phyloP scores from a whole-genome alignment of 1,140 invertebrate genomes.

The Melipona quadrifasciata region DNA sequence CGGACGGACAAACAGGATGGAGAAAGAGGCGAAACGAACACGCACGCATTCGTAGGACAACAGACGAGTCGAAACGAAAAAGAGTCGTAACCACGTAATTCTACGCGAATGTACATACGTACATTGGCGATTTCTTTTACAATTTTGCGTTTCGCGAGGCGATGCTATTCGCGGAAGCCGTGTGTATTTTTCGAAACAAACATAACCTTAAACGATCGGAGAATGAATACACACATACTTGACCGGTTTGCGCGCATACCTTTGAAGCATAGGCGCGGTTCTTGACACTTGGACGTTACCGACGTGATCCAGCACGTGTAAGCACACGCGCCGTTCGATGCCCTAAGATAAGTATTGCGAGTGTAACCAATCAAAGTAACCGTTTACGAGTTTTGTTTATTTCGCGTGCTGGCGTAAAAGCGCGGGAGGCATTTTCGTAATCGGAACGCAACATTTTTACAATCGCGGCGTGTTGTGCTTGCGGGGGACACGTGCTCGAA shows the following conservation, averaged over 20 bases:
- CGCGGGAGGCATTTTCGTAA: background rate
- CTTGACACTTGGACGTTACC: slow-evolving; percentile 18
- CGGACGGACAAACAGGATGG: background rate
- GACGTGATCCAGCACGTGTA: slow-evolving; percentile 28
- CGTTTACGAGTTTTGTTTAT: slow-evolving; percentile 32
- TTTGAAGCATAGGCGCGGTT: background rate
- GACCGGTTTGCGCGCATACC: background rate
- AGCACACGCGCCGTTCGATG: slow-evolving; percentile 3
- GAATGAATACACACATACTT: no score
- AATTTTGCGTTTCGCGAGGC: slow-evolving; percentile 13
- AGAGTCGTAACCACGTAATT: slow-evolving; percentile 34
- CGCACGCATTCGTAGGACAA: slow-evolving; percentile 31
- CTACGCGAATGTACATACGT: slow-evolving; percentile 38
- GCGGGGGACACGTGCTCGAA: background rate
- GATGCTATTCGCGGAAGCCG: background rate
- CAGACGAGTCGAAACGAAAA: slow-evolving; percentile 47
- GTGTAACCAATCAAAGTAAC: slow-evolving; percentile 11
- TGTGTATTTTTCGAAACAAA: background rate
- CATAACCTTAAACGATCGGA: slow-evolving; percentile 43
- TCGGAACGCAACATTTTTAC: background rate
- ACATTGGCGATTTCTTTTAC: slow-evolving; percentile 1
- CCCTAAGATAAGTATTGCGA: background rate
- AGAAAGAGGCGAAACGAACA: background rate
- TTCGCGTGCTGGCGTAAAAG: background rate
- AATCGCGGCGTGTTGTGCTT: background rate